Conservation (phyloP, 2,888 invertebrate genomes). For the Brachyptera risi region DNA sequence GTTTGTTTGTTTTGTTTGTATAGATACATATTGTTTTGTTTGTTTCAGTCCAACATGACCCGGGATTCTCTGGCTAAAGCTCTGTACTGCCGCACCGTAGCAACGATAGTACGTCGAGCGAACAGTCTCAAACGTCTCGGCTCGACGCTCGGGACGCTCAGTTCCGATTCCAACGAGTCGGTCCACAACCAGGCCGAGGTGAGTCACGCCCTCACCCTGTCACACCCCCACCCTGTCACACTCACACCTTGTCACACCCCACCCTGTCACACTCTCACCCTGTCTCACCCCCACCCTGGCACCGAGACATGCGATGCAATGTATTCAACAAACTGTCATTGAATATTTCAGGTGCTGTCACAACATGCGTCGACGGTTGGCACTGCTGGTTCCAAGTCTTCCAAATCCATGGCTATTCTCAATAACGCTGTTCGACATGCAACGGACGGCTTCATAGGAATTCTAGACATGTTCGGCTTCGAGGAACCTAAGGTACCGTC, state of each 20-base stretch:
- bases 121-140: conserved; percentile 81
- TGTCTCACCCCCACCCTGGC: too few species aligned
- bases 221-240: too few species aligned
- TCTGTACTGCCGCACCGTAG: conserved; percentile 89
- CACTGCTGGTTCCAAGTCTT: conserved; percentile 62
- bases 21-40: conserved; percentile 28
- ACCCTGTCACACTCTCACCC: conserved; percentile 7
- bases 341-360: conserved; percentile 67
- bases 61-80: conserved; percentile 88
- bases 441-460: conserved; percentile 92
- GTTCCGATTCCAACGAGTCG: conserved; percentile 89
- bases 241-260: too few species aligned
- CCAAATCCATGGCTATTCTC: conserved; percentile 83
- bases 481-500: conserved; percentile 74
- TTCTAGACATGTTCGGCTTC: conserved; percentile 95
- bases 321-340: too few species aligned
- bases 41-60: conserved; percentile 69
- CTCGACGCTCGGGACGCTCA: conserved; percentile 64
- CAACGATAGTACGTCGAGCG: conserved; percentile 87
- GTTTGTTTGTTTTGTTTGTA: conserved; percentile 34
- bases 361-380: conserved; percentile 82
- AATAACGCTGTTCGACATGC: conserved; percentile 91
- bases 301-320: too few species aligned
- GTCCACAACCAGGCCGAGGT: conserved; percentile 79
- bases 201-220: conserved; percentile 24